Conservation (phyloP, 2,888 invertebrate species). For the Drosophila nigricruria region DNA sequence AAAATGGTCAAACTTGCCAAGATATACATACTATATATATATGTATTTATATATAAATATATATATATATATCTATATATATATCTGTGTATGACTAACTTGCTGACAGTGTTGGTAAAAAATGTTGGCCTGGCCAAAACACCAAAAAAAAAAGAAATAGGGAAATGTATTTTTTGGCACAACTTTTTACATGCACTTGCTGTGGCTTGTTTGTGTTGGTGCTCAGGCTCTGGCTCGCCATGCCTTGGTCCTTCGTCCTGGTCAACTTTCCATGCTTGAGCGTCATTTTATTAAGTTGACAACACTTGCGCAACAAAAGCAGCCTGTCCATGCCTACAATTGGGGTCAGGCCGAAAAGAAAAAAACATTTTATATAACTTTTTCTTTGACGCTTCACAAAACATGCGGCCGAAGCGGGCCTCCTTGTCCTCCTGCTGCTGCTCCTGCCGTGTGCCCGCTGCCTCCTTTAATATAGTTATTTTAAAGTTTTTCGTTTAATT, state of each 20-base stretch:
- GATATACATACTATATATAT: slow-evolving; percentile 1
- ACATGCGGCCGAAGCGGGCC: neutral
- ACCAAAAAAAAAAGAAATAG: slow-evolving; percentile 6
- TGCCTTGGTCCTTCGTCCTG: slow-evolving; percentile 29
- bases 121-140: slow-evolving; percentile 36
- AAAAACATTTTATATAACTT: slow-evolving; percentile 62
- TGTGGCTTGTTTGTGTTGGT: slow-evolving; percentile 53
- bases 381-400: slow-evolving; percentile 40
- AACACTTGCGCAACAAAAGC: slow-evolving; percentile 70
- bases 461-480: slow-evolving; percentile 70
- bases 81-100: slow-evolving; percentile 45
- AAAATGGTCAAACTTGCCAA: slow-evolving; percentile 55
- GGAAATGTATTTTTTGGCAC: slow-evolving; percentile 77
- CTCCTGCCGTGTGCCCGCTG: neutral
- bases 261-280: slow-evolving; percentile 79
- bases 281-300: slow-evolving; percentile 80
- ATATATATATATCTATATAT: neutral
- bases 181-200: slow-evolving; percentile 75
- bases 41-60: slow-evolving; percentile 5
- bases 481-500: slow-evolving; percentile 81
- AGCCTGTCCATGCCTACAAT: slow-evolving; percentile 63
- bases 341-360: slow-evolving; percentile 65
- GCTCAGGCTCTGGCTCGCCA: neutral
- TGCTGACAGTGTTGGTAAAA: slow-evolving; percentile 65
- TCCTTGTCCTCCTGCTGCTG: too few relatives aligned